A percentile compares a stretch with the other conserved stretches of the same genome.
These are phyloP conservation scores for Caradrina kadenii DNA, from an alignment of 2,888 invertebrate species.

Conservation along the genomic window DNA sequence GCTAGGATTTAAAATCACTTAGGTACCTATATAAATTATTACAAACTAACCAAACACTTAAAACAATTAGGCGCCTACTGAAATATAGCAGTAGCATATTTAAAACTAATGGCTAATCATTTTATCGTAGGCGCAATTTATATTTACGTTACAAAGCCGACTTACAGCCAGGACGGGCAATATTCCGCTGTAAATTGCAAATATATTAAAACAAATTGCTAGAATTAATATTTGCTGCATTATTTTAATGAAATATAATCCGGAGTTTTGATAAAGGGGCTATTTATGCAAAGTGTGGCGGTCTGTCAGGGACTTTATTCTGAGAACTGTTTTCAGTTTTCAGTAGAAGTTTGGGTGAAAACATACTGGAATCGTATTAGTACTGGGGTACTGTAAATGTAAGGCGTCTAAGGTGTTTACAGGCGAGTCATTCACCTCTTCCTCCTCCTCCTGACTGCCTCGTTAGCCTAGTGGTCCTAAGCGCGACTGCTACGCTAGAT, in stretches of 20 bases:
- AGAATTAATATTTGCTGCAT: conserved; percentile 69
- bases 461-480: too few species aligned
- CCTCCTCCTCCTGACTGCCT: too few species aligned
- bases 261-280: conserved; percentile 66
- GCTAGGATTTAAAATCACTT: not conserved
- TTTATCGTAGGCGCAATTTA: conserved; percentile 60
- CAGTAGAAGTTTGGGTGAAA: conserved; percentile 12
- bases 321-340: conserved; percentile 48
- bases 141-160: conserved; percentile 52
- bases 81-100: conserved; percentile 35
- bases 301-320: conserved; percentile 49
- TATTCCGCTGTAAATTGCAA: conserved; percentile 67
- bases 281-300: conserved; percentile 55
- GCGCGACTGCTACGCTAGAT: too few species aligned
- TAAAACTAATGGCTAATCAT: conserved; percentile 67
- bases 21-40: conserved; percentile 1
- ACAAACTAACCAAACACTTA: conserved; percentile 8
- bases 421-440: too few species aligned
- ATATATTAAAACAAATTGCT: conserved; percentile 72
- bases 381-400: not conserved
- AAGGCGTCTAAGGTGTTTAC: not conserved
- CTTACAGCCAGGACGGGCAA: conserved; percentile 48
- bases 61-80: conserved; percentile 26
- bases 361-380: conserved; percentile 8
- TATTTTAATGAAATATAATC: conserved; percentile 60